Conservation (phyloP, 1,140 invertebrate species). For the Octopus sinensis region DNA sequence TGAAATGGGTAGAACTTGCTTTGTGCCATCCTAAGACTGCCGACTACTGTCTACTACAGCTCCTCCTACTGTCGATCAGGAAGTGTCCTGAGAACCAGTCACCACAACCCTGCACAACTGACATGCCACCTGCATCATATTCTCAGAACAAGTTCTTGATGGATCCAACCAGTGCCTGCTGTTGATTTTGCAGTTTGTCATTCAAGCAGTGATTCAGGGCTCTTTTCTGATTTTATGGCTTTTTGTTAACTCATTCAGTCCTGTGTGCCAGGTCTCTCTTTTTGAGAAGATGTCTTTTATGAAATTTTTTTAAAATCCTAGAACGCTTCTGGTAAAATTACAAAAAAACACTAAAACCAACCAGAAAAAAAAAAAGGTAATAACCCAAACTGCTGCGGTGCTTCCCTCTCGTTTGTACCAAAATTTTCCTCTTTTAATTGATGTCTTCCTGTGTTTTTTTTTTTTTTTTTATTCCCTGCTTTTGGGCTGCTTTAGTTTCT, state of each 20-base stretch:
- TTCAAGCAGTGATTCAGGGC: constrained; percentile 3
- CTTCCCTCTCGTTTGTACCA: no score
- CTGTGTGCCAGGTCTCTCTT: not conserved
- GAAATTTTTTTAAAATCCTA: no score
- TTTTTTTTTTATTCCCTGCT: no score
- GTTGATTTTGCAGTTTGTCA: not conserved
- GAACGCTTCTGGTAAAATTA: no score
- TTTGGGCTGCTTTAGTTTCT: no score
- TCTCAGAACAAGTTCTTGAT: not conserved
- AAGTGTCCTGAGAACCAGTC: constrained; percentile 7
- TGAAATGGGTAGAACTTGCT: constrained; percentile 27
- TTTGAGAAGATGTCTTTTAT: no score
- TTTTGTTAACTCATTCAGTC: not conserved
- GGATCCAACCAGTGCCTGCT: not conserved
- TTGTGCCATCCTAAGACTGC: not conserved
- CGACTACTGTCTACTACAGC: not conserved
- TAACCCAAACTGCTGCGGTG: no score
- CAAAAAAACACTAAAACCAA: no score
- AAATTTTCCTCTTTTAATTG: no score
- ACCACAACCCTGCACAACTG: not conserved
- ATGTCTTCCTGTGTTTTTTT: no score
- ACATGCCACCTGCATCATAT: not conserved
- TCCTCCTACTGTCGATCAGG: not conserved
- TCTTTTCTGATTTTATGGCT: constrained; percentile 1
- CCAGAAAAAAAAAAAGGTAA: no score